Conservation (phyloP, 2,888 invertebrate genomes). For the Tuberolachnus salignus region DNA sequence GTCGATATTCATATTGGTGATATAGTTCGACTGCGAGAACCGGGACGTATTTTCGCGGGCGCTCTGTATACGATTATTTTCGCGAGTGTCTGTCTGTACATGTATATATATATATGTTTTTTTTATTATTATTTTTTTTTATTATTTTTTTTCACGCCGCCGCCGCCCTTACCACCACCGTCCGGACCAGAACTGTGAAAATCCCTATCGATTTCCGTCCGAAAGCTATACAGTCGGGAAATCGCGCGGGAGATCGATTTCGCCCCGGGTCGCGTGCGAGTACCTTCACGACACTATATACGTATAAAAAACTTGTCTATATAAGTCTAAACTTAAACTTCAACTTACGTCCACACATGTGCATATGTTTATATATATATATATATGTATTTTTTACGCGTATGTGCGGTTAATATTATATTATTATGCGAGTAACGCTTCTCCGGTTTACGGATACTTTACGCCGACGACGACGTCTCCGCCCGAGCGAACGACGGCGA, state of each 20-base stretch:
- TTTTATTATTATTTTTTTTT: too few relatives aligned
- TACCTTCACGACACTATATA: too few relatives aligned
- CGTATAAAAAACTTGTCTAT: too few relatives aligned
- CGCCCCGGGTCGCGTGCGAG: conserved; percentile 8
- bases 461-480: conserved; percentile 11
- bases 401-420: too few relatives aligned
- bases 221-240: conserved; percentile 31
- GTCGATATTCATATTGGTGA: too few relatives aligned
- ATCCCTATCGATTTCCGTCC: conserved; percentile 47
- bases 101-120: background rate
- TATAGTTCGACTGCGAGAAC: too few relatives aligned
- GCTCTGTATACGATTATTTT: conserved; percentile 15
- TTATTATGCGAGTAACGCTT: too few relatives aligned
- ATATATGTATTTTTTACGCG: conserved; percentile 1
- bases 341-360: too few relatives aligned
- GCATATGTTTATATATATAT: background rate
- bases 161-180: background rate
- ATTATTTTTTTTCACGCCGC: background rate
- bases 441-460: background rate
- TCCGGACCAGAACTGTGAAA: background rate
- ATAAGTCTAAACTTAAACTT: too few relatives aligned
- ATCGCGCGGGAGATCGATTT: conserved; percentile 49
- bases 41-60: conserved; percentile 36
- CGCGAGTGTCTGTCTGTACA: background rate
- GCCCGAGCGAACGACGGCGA: conserved; percentile 9